phyloP scores from a whole-genome alignment of 2,888 invertebrate species.

The Euplexia lucipara region DNA sequence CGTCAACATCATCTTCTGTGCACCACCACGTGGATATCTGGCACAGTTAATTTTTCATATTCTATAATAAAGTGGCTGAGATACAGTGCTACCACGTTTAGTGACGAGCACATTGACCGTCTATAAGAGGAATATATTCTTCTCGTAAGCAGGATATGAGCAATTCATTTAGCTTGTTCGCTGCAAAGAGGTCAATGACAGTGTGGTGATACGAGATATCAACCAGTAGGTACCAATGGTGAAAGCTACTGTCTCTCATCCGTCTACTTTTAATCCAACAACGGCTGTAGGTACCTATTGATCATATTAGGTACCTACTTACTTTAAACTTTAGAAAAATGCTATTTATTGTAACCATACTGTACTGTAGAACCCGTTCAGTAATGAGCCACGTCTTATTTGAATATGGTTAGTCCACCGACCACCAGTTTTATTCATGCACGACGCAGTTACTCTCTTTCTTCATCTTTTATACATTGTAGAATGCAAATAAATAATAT shows the following conservation, averaged over 20 bases:
- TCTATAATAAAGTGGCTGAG: conserved; percentile 47
- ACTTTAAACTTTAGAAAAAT: not conserved
- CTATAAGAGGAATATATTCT: conserved; percentile 70
- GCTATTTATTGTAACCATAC: no score
- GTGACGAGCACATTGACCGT: conserved; percentile 69
- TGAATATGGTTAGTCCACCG: no score
- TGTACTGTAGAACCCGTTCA: no score
- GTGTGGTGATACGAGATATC: conserved; percentile 67
- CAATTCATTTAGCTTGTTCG: conserved; percentile 78
- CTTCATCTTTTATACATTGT: no score
- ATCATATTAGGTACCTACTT: no score
- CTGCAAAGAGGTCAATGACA: conserved; percentile 83
- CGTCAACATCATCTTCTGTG: conserved; percentile 69
- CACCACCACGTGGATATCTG: conserved; percentile 80
- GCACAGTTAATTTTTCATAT: conserved; percentile 70
- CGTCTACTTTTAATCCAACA: not conserved
- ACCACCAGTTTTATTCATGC: no score
- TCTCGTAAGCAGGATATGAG: conserved; percentile 80
- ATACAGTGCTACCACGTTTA: conserved; percentile 59
- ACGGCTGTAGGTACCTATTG: no score
- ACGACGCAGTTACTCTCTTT: no score
- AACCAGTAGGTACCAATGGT: conserved; percentile 60
- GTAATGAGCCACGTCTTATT: no score
- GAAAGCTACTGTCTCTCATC: conserved; percentile 38
- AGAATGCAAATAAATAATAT: no score